phyloP scores from a whole-genome alignment of 2,113 vertebrate species.

The Castor canadensis region DNA sequence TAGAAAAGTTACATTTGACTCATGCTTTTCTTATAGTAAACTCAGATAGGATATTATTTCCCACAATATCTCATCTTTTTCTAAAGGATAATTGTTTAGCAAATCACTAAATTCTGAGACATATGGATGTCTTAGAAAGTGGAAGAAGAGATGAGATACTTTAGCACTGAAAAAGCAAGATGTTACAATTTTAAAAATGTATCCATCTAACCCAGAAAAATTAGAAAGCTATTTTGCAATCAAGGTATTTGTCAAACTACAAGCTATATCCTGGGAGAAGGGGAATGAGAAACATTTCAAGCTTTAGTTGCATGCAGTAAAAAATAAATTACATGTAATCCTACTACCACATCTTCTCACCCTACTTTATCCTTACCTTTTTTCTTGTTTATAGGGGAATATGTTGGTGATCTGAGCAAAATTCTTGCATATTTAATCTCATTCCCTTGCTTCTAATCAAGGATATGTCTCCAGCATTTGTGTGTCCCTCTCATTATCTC shows the following conservation, averaged over 20 bases:
- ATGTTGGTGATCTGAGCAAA: not conserved
- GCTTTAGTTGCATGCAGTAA: not conserved
- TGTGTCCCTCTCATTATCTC: not conserved
- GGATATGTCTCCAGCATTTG: not conserved
- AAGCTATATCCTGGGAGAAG: not conserved
- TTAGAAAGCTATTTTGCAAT: conserved; percentile 43
- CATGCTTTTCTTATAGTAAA: conserved; percentile 53
- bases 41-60: conserved; percentile 39
- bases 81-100: conserved; percentile 56
- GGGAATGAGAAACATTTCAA: not conserved
- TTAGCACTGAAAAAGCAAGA: conserved; percentile 51
- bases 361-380: not conserved
- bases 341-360: not conserved
- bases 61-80: conserved; percentile 39
- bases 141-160: conserved; percentile 46
- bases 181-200: conserved; percentile 40
- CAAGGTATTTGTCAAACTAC: not conserved
- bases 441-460: not conserved
- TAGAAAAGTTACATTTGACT: conserved; percentile 23
- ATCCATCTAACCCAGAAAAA: conserved; percentile 27
- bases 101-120: conserved; percentile 55
- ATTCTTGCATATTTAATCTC: not conserved
- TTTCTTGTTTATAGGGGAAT: not conserved
- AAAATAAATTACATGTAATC: not conserved
- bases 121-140: conserved; percentile 40